phyloP scores from a whole-genome alignment of 2,797 vertebrate genomes.

The Cottoperca gobio region DNA sequence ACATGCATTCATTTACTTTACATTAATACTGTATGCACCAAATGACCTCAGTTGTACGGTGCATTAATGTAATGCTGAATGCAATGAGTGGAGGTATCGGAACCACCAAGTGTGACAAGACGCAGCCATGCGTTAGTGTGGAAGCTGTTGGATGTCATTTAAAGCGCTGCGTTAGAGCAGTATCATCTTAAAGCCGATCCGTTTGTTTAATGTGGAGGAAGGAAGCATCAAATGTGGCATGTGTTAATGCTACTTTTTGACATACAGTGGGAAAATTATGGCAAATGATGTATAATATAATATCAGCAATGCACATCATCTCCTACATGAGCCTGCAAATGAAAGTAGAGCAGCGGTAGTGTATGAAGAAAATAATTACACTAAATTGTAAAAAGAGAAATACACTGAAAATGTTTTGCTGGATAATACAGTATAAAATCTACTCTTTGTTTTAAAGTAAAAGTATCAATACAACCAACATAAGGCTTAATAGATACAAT shows the following conservation, averaged over 20 bases:
- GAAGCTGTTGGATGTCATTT: slow-evolving; percentile 38
- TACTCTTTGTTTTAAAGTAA: neutral
- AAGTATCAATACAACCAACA: neutral
- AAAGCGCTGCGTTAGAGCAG: slow-evolving; percentile 11
- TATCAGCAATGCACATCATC: neutral
- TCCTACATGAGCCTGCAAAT: slow-evolving; percentile 22
- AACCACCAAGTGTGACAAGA: slow-evolving; percentile 21
- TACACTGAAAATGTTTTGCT: neutral
- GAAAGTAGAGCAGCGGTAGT: neutral
- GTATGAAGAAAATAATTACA: neutral
- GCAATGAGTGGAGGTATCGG: slow-evolving; percentile 14
- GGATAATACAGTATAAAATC: neutral
- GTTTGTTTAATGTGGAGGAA: slow-evolving; percentile 20
- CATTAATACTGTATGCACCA: slow-evolving; percentile 12
- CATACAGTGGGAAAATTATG: slow-evolving; percentile 30
- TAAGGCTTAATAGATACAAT: neutral
- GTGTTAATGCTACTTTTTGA: slow-evolving; percentile 42
- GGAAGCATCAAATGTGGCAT: slow-evolving; percentile 41
- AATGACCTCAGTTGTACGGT: slow-evolving; percentile 8
- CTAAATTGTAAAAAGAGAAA: neutral
- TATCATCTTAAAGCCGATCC: slow-evolving; percentile 36
- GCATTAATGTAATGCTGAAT: slow-evolving; percentile 26
- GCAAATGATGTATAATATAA: slow-evolving; percentile 33
- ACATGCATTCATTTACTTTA: slow-evolving; percentile 21
- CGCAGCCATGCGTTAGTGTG: slow-evolving; percentile 4